Evolutionary conservation across 2,888 invertebrate species (phyloP).

Genomic region (Ligdia adustata): DNA sequence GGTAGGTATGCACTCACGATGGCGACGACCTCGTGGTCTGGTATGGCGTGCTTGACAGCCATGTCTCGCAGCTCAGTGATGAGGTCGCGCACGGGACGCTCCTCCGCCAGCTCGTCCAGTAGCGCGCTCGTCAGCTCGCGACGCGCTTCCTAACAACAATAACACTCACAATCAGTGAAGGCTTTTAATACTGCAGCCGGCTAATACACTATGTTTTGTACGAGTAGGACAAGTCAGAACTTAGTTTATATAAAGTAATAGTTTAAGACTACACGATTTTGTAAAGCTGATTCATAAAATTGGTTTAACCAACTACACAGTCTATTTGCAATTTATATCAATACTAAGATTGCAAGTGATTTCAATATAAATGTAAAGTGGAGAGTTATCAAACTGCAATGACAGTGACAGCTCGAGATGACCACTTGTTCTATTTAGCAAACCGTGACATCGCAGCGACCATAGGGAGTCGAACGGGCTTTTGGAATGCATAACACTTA

Average conservation of each 20-base stretch:
- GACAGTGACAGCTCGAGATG: background rate
- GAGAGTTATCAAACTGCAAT: constrained; percentile 17
- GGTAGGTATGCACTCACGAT: constrained; percentile 85
- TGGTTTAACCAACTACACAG: no score
- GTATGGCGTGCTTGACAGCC: constrained; percentile 91
- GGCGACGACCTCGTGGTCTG: constrained; percentile 95
- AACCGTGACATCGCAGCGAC: constrained; percentile 18
- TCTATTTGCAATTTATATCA: no score
- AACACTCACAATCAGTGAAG: background rate
- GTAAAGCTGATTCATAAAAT: no score
- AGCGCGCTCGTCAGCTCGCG: constrained; percentile 86
- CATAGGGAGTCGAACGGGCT: constrained; percentile 17
- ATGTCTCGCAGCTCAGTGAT: constrained; percentile 94
- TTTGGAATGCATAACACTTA: constrained; percentile 27
- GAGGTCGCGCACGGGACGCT: constrained; percentile 93
- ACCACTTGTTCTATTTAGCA: constrained; percentile 21
- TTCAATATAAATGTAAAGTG: constrained; percentile 16
- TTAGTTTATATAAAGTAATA: no score
- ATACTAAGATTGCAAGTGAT: no score
- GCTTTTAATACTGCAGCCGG: background rate
- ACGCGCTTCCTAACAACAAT: constrained; percentile 73
- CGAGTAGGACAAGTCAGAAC: no score
- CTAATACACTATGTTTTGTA: no score
- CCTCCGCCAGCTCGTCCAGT: constrained; percentile 93
- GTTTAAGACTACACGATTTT: no score